Evolutionary conservation across 1,140 invertebrate species (phyloP).

Genomic region (Sitobion miscanthi): DNA sequence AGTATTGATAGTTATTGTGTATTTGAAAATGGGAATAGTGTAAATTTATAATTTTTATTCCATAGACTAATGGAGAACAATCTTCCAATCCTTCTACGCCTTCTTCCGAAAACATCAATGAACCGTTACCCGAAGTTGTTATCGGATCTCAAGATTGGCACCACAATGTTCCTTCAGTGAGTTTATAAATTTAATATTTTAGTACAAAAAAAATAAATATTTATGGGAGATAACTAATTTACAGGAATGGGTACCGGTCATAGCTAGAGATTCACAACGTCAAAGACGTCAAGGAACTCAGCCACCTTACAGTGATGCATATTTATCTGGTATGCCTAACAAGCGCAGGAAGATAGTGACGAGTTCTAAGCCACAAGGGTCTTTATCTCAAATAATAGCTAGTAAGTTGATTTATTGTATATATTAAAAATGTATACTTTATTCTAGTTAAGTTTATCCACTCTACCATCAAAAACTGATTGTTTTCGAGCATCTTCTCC

Average conservation of each 20-base stretch:
- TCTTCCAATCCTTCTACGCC: conserved; percentile 1
- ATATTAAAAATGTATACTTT: not conserved
- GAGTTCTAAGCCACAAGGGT: conserved; percentile 59
- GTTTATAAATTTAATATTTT: conserved; percentile 52
- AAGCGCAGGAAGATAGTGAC: conserved; percentile 77
- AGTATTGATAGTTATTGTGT: not conserved
- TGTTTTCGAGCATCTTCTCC: not conserved
- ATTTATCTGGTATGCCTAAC: conserved; percentile 78
- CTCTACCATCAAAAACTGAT: too few species aligned
- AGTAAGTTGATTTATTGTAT: conserved; percentile 57
- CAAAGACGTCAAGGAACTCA: conserved; percentile 69
- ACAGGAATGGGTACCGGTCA: conserved; percentile 84
- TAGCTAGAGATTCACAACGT: conserved; percentile 73
- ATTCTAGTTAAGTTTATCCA: not conserved
- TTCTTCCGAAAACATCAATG: conserved; percentile 31
- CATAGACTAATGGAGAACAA: not conserved
- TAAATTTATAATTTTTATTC: not conserved
- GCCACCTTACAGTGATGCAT: conserved; percentile 79
- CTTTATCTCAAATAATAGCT: conserved; percentile 60
- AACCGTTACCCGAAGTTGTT: conserved; percentile 64
- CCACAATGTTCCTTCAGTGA: conserved; percentile 64
- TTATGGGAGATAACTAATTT: conserved; percentile 40
- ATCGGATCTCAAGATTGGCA: conserved; percentile 69
- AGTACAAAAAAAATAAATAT: not conserved
- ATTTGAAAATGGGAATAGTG: not conserved